These are phyloP conservation scores for Ruditapes philippinarum DNA, from an alignment of 1,140 invertebrate species.

Conservation along the genomic window DNA sequence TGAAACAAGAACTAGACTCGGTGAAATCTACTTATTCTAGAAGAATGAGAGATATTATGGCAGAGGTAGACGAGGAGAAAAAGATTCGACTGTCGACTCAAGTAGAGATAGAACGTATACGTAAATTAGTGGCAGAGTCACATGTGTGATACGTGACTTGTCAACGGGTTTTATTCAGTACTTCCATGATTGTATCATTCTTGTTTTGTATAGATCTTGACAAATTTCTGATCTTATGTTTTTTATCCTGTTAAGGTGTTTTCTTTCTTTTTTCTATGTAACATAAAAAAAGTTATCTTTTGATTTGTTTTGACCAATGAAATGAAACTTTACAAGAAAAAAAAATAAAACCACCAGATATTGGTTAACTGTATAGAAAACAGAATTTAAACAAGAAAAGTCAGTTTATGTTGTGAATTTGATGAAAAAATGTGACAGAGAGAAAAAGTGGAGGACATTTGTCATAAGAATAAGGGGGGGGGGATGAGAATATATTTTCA, in stretches of 20 bases:
- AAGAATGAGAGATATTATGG: slow-evolving; percentile 83
- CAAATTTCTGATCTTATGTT: not conserved
- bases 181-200: slow-evolving; percentile 8
- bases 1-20: slow-evolving; percentile 80
- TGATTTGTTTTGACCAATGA: no score
- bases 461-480: no score
- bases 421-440: no score
- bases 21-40: slow-evolving; percentile 79
- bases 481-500: no score
- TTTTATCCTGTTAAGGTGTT: no score
- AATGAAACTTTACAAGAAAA: no score
- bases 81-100: slow-evolving; percentile 85
- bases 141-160: slow-evolving; percentile 74
- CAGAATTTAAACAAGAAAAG: no score
- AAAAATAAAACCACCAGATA: no score
- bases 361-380: no score
- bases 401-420: no score
- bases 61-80: slow-evolving; percentile 86
- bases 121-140: slow-evolving; percentile 83
- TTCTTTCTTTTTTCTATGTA: not conserved
- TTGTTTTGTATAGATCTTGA: no score
- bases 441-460: no score
- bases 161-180: not conserved
- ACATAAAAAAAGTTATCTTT: not conserved
- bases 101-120: slow-evolving; percentile 86